These are phyloP conservation scores for Trogon surrucura DNA, from an alignment of 2,113 vertebrate species.

Conservation along the genomic window DNA sequence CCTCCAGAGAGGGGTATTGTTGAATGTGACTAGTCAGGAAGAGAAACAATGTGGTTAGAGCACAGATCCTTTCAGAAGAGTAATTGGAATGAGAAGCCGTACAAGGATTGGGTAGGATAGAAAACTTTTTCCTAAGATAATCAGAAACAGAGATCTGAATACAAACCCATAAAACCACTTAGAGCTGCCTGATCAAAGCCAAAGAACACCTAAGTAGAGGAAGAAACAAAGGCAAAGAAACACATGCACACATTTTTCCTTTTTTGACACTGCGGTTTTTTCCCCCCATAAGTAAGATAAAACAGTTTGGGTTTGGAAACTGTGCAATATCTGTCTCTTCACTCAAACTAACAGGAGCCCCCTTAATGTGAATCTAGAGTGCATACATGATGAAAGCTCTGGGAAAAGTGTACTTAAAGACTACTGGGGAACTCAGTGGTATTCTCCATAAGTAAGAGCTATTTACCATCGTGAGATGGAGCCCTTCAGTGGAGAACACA, in stretches of 20 bases:
- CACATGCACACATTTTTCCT: background rate
- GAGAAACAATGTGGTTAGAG: slow-evolving; percentile 5
- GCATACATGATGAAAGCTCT: background rate
- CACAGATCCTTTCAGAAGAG: slow-evolving; percentile 10
- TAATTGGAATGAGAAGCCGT: background rate
- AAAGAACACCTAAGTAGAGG: background rate
- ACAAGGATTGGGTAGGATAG: background rate
- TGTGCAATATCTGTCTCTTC: background rate
- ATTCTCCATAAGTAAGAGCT: background rate
- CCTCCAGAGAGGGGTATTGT: slow-evolving; percentile 34
- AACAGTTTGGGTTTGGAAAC: background rate
- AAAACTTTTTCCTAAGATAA: background rate
- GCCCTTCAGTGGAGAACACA: background rate
- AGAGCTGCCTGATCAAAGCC: background rate
- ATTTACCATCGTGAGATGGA: background rate
- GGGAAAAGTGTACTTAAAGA: background rate
- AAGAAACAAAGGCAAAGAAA: slow-evolving; percentile 26
- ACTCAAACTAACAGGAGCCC: background rate
- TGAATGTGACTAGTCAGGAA: slow-evolving; percentile 57
- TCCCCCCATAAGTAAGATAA: background rate
- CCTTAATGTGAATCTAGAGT: background rate
- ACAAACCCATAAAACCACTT: background rate
- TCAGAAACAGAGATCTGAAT: slow-evolving; percentile 6
- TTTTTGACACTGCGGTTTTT: background rate
- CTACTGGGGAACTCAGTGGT: background rate